Evolutionary conservation across 2,888 invertebrate species (phyloP).

Genomic region (Drosophila ezoana): DNA sequence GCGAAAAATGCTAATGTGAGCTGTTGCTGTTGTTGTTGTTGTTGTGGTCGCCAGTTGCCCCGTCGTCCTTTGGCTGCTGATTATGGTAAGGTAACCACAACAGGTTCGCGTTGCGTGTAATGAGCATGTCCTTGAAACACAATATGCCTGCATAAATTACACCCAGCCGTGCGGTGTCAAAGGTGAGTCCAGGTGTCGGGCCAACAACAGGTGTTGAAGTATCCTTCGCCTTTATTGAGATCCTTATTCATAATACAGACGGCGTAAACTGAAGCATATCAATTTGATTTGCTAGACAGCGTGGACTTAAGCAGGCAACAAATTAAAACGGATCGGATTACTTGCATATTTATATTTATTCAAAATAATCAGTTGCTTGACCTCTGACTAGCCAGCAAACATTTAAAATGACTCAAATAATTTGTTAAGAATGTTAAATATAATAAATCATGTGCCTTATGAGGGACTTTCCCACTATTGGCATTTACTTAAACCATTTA

Average conservation of each 20-base stretch:
- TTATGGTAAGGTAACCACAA: constrained; percentile 37
- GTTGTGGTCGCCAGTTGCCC: constrained; percentile 18
- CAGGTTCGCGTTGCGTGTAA: constrained; percentile 71
- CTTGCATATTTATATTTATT: not conserved
- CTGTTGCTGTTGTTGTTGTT: constrained; percentile 17
- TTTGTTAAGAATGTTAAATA: too few relatives aligned
- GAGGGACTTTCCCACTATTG: too few relatives aligned
- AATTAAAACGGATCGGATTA: constrained; percentile 8
- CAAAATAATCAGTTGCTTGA: too few relatives aligned
- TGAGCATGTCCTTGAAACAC: constrained; percentile 79
- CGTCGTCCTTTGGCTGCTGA: constrained; percentile 32
- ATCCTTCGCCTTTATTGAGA: constrained; percentile 16
- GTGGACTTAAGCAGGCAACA: constrained; percentile 6
- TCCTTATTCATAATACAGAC: constrained; percentile 8
- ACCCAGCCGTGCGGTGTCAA: constrained; percentile 18
- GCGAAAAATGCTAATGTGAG: constrained; percentile 62
- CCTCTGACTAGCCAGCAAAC: too few relatives aligned
- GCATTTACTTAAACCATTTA: too few relatives aligned
- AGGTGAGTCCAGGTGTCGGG: constrained; percentile 45
- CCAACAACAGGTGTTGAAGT: constrained; percentile 35
- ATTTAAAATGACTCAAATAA: too few relatives aligned
- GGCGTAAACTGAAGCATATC: constrained; percentile 26
- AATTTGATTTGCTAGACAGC: constrained; percentile 25
- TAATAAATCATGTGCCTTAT: too few relatives aligned
- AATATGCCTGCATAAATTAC: constrained; percentile 79